Base-by-base conservation (phyloP, 2,888 invertebrate genomes). In the Zootermopsis nevadensis region DNA sequence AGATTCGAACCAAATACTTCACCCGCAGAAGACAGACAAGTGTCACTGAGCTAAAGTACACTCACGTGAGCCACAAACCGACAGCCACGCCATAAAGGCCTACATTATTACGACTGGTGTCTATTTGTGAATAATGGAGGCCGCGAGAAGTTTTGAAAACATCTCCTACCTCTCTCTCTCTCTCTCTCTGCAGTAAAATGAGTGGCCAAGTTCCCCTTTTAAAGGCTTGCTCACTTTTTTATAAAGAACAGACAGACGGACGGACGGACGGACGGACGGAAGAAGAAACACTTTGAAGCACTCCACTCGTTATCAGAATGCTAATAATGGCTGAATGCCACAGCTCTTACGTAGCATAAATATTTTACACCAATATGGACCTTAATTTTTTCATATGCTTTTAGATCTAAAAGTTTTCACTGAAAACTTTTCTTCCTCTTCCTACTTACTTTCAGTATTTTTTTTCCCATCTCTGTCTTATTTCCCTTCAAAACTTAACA, bases 321-420 rank as follows among this genome's bases (percentile, higher is more conserved):
- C 24, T 79, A 79, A 82, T 27, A 76, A 76, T 35, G 33, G 53
- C 48, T 35, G 77, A 84, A 83, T 72, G 81, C 85, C 85, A 48
- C 85, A 84, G 83, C 85, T 85, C 82, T 85, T 84, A 84, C 76
- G 38, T 12, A 30, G 6, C 42, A 74, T 85, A 67, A 84, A 85
- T 85, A 83, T 83, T 85, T 67, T 30, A 85, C 82, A 80, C 77
- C 77, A 38, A 85, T 81, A 66, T 77, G 77, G 67, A 82, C 66
- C 82, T 82, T 85, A 84, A 85, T 83, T 84, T 82, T 84, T 84
- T 84, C 79, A 83, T 83, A 79, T 76, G 79, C 60, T 79, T 55
- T 55, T 33, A 79, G 79, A 79, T 30, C 79, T 48, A 48, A 53
- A 60, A 77, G 30, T 79, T 82, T 81, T 81, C 12, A 74, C 27